These are phyloP conservation scores for Dicaeum eximium DNA, from an alignment of 2,113 vertebrate genomes.

Conservation along the genomic window DNA sequence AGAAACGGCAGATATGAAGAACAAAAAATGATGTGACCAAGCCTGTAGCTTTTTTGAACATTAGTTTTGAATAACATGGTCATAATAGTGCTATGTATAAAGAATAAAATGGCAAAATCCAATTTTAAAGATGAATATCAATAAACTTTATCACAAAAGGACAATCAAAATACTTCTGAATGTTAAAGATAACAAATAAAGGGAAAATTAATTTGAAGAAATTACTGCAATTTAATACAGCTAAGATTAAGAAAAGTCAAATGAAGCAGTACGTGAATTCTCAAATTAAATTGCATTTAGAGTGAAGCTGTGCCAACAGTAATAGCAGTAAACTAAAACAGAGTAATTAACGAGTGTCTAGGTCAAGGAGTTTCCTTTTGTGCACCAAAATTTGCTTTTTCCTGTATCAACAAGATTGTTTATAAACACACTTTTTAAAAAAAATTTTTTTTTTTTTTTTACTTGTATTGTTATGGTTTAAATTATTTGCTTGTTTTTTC, in stretches of 20 bases:
- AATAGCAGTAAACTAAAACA: neutral
- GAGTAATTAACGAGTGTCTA: neutral
- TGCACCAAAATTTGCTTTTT: neutral
- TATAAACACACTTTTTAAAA: neutral
- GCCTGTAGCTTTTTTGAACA: neutral
- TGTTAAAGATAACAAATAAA: neutral
- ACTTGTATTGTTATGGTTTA: neutral
- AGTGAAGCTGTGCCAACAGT: neutral
- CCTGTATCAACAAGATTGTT: neutral
- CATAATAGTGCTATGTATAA: neutral
- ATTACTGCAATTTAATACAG: neutral
- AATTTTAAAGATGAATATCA: neutral
- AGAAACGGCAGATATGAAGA: neutral
- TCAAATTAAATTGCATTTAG: neutral
- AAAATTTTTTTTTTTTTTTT: neutral
- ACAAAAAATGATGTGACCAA: neutral
- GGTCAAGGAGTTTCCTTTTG: neutral
- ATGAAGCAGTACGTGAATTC: neutral
- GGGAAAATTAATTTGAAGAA: neutral
- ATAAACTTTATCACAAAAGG: neutral
- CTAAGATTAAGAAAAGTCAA: neutral
- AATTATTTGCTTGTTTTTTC: neutral
- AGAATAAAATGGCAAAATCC: neutral
- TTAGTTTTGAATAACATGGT: neutral
- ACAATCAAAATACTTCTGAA: neutral